Evolutionary conservation across 2,113 vertebrate species (phyloP).

Genomic region (Brienomyrus brachyistius): DNA sequence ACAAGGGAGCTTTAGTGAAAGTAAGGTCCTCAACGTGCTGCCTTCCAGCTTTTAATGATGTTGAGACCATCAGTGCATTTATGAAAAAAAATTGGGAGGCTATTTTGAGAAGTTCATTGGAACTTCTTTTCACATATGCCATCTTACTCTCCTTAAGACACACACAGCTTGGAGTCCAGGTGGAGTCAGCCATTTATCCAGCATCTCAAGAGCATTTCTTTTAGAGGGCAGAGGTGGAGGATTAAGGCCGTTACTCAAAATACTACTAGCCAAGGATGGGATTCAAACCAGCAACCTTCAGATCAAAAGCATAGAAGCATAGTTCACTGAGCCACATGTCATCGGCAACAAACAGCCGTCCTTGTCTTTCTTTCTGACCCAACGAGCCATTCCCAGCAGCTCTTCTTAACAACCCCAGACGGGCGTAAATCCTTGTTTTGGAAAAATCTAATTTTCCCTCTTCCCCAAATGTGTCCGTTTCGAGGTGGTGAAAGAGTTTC

Average conservation of each 20-base stretch:
- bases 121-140: neutral
- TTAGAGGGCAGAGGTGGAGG: neutral
- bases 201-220: neutral
- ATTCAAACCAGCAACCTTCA: neutral
- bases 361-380: neutral
- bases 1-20: neutral
- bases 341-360: neutral
- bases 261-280: neutral
- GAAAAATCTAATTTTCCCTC: neutral
- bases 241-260: neutral
- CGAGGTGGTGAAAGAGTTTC: neutral
- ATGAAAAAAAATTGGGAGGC: neutral
- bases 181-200: neutral
- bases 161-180: neutral
- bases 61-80: neutral
- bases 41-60: neutral
- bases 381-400: neutral
- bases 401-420: neutral
- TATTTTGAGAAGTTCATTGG: neutral
- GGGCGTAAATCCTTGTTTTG: neutral
- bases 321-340: neutral
- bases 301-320: neutral
- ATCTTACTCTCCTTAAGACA: neutral
- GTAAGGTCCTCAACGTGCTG: neutral
- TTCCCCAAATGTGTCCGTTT: neutral